Percentiles rank a stretch among this genome's conserved stretches.
These are phyloP conservation scores for Hepsetus odoe DNA, from an alignment of 2,113 vertebrate species.

Conservation along the genomic window DNA sequence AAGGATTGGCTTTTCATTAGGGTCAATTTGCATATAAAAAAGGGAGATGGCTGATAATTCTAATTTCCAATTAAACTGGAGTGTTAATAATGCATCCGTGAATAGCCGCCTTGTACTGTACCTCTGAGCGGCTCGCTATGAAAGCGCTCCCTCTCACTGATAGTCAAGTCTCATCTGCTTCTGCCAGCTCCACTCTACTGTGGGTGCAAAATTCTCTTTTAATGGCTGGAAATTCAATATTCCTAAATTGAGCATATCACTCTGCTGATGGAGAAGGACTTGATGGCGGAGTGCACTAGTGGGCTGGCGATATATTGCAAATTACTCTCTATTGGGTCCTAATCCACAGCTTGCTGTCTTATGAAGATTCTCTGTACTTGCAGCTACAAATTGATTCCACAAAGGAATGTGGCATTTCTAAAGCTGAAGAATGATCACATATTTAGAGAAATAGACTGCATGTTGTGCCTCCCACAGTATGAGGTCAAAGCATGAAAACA, in stretches of 20 bases:
- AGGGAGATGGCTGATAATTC: slow-evolving; percentile 59
- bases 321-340: slow-evolving; percentile 30
- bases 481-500: slow-evolving; percentile 19
- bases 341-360: slow-evolving; percentile 29
- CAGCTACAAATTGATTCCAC: slow-evolving; percentile 24
- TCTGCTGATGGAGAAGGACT: slow-evolving; percentile 34
- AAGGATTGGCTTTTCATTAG: slow-evolving; percentile 57
- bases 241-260: slow-evolving; percentile 42
- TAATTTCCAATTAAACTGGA: slow-evolving; percentile 57
- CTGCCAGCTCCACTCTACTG: slow-evolving; percentile 1
- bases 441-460: background rate
- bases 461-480: background rate
- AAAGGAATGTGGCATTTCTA: background rate
- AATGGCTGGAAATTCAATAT: slow-evolving; percentile 45
- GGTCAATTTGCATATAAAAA: slow-evolving; percentile 60
- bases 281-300: slow-evolving; percentile 17
- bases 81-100: slow-evolving; percentile 57
- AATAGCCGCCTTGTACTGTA: slow-evolving; percentile 38
- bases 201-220: slow-evolving; percentile 28
- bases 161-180: slow-evolving; percentile 14
- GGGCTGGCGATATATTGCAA: slow-evolving; percentile 19
- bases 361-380: slow-evolving; percentile 15
- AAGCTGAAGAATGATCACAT: background rate
- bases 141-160: slow-evolving; percentile 21
- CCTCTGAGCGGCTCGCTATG: background rate